Base-by-base conservation (phyloP, 1,140 invertebrate species). In the Drepana arcuata region DNA sequence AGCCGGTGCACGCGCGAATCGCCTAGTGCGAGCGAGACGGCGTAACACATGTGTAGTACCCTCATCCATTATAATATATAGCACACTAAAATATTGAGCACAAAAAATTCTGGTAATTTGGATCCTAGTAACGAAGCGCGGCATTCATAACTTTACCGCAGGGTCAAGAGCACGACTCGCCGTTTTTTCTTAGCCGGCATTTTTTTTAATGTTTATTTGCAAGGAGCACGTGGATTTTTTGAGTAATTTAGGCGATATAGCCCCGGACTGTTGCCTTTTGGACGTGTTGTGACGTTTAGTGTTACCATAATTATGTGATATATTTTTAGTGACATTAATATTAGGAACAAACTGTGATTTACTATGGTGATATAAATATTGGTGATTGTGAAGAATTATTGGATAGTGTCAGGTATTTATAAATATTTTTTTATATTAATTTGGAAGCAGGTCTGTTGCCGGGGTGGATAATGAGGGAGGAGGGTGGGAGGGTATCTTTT, bases 321-420 rank as follows among this genome's bases (percentile, higher is more conserved):
- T 69, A 75, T 74, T 63, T 69, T 73, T 73, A 74, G 65, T 78
- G 72, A 78, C 73, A 71, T 69, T 69, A 68, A 55, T 26, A 36
- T 71, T 79, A 81, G 60, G 71, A 80, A 82, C 73, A 69, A 78
- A 82, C 78, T 82, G 78, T 82, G 78, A 82, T 82, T 74, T 70
- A 64, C 61, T 66, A 64, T 75, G 73, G 78, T 82, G 75, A 82
- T 82, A 81, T 67, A 54, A 43, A n/a, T n/a, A n/a, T 60, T 63
- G 68, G 53, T 56, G 77, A 63, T 59, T 59, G 55, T 65, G 61
- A 69, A 71, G 59, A 26, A 68, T 60, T 63, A 65, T 69, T 62
- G 66, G 55, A 66, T 67, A 69, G 60, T 67, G 49, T 64, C 52
- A 79, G 74, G 74, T 80, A 38, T 60, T 62, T 37, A 35, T 35